These are phyloP conservation scores for Euphonia xanthogaster DNA, from an alignment of 2,797 vertebrate genomes.

Conservation along the genomic window DNA sequence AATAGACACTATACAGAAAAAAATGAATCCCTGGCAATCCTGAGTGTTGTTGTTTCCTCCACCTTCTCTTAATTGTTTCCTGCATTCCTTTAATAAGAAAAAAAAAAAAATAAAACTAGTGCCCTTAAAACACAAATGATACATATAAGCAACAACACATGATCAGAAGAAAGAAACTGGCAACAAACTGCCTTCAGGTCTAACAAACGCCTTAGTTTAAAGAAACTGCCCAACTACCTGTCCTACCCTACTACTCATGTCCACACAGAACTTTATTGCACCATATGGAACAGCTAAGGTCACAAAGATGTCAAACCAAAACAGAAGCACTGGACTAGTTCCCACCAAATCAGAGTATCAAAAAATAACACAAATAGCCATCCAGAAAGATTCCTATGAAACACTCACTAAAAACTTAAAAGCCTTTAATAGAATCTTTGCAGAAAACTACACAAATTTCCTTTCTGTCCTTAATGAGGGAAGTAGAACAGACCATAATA, in stretches of 20 bases:
- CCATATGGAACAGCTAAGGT: neutral
- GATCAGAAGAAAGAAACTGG: neutral
- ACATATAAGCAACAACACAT: neutral
- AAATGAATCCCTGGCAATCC: slow-evolving; percentile 51
- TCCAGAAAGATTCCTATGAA: neutral
- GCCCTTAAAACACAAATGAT: slow-evolving; percentile 26
- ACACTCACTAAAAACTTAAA: neutral
- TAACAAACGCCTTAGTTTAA: neutral
- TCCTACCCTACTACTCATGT: neutral
- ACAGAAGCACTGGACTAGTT: neutral
- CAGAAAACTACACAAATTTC: neutral
- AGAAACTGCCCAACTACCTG: neutral
- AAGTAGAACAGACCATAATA: neutral
- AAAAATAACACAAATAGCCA: neutral
- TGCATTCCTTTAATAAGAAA: slow-evolving; percentile 2
- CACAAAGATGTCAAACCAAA: neutral
- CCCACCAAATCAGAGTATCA: neutral
- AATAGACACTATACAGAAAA: slow-evolving; percentile 45
- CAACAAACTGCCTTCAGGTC: neutral
- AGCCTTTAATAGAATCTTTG: neutral
- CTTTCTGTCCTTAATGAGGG: neutral
- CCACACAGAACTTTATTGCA: neutral
- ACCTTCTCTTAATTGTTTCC: slow-evolving; percentile 35
- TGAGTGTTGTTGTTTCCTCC: slow-evolving; percentile 12
- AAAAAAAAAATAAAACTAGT: neutral